phyloP scores from a whole-genome alignment of 2,113 vertebrate genomes.

The Neofelis nebulosa region DNA sequence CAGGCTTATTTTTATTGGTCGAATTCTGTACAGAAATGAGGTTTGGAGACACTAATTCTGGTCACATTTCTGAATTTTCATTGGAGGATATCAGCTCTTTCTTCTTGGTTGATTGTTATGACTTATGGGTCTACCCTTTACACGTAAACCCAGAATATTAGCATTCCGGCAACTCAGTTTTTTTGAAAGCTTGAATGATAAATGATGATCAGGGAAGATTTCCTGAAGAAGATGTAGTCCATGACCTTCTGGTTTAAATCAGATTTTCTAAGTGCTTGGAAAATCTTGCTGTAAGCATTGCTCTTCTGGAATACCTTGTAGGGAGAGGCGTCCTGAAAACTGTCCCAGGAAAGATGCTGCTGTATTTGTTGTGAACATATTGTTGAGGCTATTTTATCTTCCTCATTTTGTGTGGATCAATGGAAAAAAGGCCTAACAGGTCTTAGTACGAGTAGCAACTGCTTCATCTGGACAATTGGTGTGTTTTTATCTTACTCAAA shows the following conservation, averaged over 20 bases:
- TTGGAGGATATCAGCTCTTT: neutral
- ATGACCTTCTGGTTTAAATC: neutral
- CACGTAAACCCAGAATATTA: neutral
- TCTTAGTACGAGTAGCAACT: neutral
- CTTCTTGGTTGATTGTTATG: neutral
- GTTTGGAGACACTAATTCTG: constrained; percentile 36
- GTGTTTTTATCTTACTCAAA: neutral
- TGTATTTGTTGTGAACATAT: neutral
- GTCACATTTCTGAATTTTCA: constrained; percentile 43
- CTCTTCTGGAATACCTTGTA: constrained; percentile 25
- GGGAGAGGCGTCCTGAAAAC: neutral
- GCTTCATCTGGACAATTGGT: neutral
- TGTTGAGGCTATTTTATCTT: neutral
- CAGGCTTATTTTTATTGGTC: constrained; percentile 40
- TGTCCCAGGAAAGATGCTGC: neutral
- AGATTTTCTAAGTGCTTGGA: neutral
- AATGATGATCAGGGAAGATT: neutral
- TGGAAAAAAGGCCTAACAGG: neutral
- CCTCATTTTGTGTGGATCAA: neutral
- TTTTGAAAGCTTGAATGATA: constrained; percentile 6
- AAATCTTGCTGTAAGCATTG: neutral
- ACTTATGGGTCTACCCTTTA: neutral
- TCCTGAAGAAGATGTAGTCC: neutral
- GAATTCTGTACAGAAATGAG: constrained; percentile 29
- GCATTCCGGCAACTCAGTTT: neutral